Evolutionary conservation across 1,140 invertebrate species (phyloP), one percentile per base, ranked within the genome.

Genomic region (Lordiphosa clarofinis): DNA sequence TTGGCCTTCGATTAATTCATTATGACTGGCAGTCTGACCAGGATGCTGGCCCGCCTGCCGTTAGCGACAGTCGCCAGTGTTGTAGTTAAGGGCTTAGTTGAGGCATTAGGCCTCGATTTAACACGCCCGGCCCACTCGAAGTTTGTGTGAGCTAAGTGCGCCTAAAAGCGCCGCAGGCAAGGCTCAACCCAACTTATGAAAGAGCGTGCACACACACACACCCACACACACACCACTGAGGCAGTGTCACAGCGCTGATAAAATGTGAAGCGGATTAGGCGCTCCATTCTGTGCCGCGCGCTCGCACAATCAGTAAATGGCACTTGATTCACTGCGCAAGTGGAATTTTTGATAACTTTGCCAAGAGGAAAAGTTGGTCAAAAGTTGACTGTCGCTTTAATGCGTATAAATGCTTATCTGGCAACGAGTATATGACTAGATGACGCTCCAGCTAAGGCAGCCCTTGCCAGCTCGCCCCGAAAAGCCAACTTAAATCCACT

Each of bases 291-390:
- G 46, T 65, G 24, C 42, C 10, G 57, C 37, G 49, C 55, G 72
- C 57, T 69, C 69, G 72, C 63, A 84, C 76, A 82, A 82, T 82
- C 78, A 84, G 78, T 82, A 84, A 82, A 84, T 84, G 78, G 73
- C 78, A 84, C 78, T 84, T 84, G 78, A 84, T 84, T 86, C 73
- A 86, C 73, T 82, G 73, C 73, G 78, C 79, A 84, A 84, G 79
- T 84, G 78, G 78, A 84, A 84, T 84, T 84, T 84, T 84, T 84
- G 78, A 84, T 84, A 84, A 84, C 78, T 84, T 84, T 84, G 56
- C 40, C 78, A 37, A 62, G 61, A 55, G 55, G 43, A 71, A 81
- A 81, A 84, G 56, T 84, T 84, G 78, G 78, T 70, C 78, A 84
- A 78, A 81, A 76, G 68, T 81, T 69, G 72, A 62, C 63, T 69